Evolutionary conservation across 2,888 invertebrate genomes (phyloP).

Genomic region (Pyrrhia umbra): DNA sequence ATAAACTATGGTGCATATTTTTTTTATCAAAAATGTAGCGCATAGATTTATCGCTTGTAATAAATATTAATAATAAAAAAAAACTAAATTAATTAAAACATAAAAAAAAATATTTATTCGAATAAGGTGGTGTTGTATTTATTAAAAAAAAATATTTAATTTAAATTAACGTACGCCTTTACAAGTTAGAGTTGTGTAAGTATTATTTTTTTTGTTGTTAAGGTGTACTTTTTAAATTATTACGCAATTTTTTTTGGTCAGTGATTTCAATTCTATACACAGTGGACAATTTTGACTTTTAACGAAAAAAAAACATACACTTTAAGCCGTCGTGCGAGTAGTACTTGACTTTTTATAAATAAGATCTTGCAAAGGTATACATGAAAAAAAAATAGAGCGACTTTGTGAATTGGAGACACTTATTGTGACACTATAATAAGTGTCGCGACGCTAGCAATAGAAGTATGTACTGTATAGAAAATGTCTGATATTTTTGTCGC

Average conservation of each 20-base stretch:
- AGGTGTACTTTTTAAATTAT: constrained; percentile 46
- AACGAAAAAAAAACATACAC: too few species aligned
- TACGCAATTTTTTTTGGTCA: constrained; percentile 17
- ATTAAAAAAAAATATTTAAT: constrained; percentile 56
- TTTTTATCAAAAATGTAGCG: constrained; percentile 54
- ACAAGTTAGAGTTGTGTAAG: constrained; percentile 43
- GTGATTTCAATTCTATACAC: constrained; percentile 8
- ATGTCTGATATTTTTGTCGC: too few species aligned
- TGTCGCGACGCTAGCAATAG: too few species aligned
- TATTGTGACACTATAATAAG: too few species aligned
- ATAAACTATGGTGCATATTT: constrained; percentile 59
- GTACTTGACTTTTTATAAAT: too few species aligned
- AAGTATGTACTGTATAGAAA: too few species aligned
- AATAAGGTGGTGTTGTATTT: constrained; percentile 45
- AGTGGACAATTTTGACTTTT: constrained; percentile 22
- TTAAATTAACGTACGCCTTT: constrained; percentile 45
- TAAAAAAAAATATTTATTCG: constrained; percentile 57
- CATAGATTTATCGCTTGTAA: constrained; percentile 52
- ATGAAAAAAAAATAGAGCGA: too few species aligned
- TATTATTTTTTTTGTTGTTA: constrained; percentile 52
- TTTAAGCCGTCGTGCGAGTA: too few species aligned
- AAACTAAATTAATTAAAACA: constrained; percentile 32
- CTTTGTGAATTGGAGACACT: too few species aligned
- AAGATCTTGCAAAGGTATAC: too few species aligned
- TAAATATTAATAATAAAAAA: constrained; percentile 14